Conservation (phyloP, 2,888 invertebrate genomes). For the Hylaea fasciaria region DNA sequence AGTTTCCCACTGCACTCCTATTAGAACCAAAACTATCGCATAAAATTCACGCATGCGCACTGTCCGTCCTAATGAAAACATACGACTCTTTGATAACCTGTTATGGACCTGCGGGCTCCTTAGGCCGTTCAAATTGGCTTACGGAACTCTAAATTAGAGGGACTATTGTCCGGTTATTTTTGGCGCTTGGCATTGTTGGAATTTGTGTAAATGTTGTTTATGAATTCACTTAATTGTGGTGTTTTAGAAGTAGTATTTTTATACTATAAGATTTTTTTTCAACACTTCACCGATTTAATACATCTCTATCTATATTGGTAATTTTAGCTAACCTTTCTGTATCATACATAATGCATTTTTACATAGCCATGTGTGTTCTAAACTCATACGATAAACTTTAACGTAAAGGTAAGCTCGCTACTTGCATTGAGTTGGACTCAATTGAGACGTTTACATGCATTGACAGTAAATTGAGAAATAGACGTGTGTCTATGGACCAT, state of each 20-base stretch:
- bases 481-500: conserved; percentile 50
- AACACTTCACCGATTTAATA: no score
- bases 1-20: conserved; percentile 34
- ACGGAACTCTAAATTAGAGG: conserved; percentile 60
- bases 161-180: conserved; percentile 32
- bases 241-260: no score
- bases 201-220: conserved; percentile 30
- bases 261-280: no score
- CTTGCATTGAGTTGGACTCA: conserved; percentile 53
- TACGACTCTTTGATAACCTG: conserved; percentile 81
- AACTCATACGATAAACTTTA: no score
- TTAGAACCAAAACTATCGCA: conserved; percentile 35
- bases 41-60: conserved; percentile 51
- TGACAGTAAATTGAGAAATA: conserved; percentile 77
- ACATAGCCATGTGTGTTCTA: neutral
- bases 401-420: neutral
- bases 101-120: conserved; percentile 70
- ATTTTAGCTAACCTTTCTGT: no score
- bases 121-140: conserved; percentile 66
- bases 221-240: conserved; percentile 2
- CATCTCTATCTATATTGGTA: no score
- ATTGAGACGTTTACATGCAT: conserved; percentile 80
- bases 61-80: conserved; percentile 73
- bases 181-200: conserved; percentile 26
- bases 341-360: neutral